phyloP scores from a whole-genome alignment of 2,113 vertebrate genomes.

The Tetraodon nigroviridis region DNA sequence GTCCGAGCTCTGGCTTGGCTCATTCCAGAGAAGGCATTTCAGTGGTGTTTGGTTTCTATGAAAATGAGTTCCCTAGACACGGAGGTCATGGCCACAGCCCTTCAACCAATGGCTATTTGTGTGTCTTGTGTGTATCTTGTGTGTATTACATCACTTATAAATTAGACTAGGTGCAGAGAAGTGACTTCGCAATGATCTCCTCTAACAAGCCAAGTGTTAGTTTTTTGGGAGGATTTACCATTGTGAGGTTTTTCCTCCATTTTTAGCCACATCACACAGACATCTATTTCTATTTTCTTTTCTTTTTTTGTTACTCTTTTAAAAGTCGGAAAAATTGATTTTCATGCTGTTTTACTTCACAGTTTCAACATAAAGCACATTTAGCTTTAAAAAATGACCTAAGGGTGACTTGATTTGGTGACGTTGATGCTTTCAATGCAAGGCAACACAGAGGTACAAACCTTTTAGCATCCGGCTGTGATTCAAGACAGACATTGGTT shows the following conservation, averaged over 20 bases:
- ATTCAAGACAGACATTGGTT: background rate
- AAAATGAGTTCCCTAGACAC: constrained; percentile 64
- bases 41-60: constrained; percentile 60
- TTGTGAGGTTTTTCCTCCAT: constrained; percentile 53
- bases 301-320: constrained; percentile 10
- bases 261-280: constrained; percentile 64
- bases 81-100: constrained; percentile 63
- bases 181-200: constrained; percentile 48
- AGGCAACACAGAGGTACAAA: constrained; percentile 32
- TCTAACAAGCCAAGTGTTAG: constrained; percentile 60
- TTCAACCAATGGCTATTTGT: constrained; percentile 63
- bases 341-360: constrained; percentile 51
- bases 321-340: constrained; percentile 51
- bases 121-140: constrained; percentile 24
- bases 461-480: constrained; percentile 47
- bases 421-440: constrained; percentile 41
- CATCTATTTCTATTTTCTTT: constrained; percentile 13
- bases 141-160: constrained; percentile 70
- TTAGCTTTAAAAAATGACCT: constrained; percentile 47
- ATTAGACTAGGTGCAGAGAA: constrained; percentile 49
- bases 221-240: constrained; percentile 58
- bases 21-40: constrained; percentile 55
- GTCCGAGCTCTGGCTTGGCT: constrained; percentile 57
- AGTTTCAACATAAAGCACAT: constrained; percentile 45
- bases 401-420: constrained; percentile 50